Evolutionary conservation across 2,113 vertebrate species (phyloP).

Genomic region (Brachypodius melanocephalos): DNA sequence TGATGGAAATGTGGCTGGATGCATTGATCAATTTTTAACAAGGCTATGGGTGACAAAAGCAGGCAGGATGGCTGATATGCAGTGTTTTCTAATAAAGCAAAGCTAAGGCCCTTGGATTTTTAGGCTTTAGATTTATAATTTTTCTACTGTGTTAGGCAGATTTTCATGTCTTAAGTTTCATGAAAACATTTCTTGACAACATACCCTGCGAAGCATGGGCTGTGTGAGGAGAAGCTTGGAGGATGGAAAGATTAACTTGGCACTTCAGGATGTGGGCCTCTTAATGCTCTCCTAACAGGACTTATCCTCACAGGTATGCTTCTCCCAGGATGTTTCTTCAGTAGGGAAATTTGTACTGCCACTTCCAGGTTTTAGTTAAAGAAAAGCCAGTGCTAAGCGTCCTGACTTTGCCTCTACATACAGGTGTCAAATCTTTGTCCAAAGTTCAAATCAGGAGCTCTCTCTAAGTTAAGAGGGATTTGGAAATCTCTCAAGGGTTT

Average conservation of each 20-base stretch:
- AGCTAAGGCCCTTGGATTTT: background rate
- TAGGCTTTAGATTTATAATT: background rate
- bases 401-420: background rate
- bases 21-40: background rate
- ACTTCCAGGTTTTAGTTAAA: background rate
- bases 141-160: background rate
- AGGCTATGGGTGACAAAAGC: background rate
- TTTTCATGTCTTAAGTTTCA: background rate
- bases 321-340: background rate
- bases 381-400: background rate
- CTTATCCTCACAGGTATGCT: background rate
- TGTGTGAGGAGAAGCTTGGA: background rate
- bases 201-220: background rate
- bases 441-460: background rate
- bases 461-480: background rate
- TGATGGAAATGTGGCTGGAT: background rate
- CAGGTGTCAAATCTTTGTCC: background rate
- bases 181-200: background rate
- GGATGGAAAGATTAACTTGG: background rate
- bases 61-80: background rate
- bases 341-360: background rate
- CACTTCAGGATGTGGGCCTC: background rate
- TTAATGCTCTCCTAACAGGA: background rate
- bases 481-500: background rate
- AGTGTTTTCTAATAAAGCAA: background rate